A percentile compares a stretch with the other conserved stretches of the same genome.
phyloP scores from a whole-genome alignment of 2,113 vertebrate species.

The Laterallus jamaicensis region DNA sequence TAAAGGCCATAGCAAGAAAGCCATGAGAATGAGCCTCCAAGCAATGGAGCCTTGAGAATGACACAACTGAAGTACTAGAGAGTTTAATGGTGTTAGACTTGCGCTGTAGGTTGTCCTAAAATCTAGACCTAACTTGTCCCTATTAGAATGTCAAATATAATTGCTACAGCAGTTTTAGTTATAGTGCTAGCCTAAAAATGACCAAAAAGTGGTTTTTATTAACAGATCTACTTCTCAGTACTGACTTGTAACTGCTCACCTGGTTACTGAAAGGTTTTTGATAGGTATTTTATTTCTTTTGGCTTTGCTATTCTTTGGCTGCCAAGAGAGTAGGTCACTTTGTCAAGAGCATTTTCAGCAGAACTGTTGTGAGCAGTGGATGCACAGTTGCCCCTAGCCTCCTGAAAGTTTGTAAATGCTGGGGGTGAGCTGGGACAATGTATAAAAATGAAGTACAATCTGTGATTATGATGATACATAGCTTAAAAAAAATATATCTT shows the following conservation, averaged over 20 bases:
- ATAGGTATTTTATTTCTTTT: background rate
- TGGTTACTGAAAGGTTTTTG: background rate
- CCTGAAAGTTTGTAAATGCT: background rate
- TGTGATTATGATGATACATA: background rate
- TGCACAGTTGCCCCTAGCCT: background rate
- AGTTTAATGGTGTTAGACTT: background rate
- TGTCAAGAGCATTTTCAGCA: background rate
- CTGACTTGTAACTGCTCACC: background rate
- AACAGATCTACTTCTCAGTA: background rate
- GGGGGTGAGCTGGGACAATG: background rate
- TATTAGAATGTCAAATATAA: background rate
- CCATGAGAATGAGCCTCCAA: background rate
- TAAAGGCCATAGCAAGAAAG: background rate
- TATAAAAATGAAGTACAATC: background rate
- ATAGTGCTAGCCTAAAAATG: background rate
- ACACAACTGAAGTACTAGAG: background rate
- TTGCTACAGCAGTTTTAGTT: background rate
- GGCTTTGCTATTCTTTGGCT: background rate
- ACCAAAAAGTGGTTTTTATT: background rate
- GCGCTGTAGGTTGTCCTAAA: background rate
- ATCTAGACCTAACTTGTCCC: background rate
- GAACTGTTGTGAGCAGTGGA: background rate
- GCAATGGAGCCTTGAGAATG: background rate
- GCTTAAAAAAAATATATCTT: background rate
- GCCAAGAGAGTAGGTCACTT: background rate